These are phyloP conservation scores for Limnephilus rhombicus DNA, from an alignment of 2,888 invertebrate genomes.

Conservation along the genomic window DNA sequence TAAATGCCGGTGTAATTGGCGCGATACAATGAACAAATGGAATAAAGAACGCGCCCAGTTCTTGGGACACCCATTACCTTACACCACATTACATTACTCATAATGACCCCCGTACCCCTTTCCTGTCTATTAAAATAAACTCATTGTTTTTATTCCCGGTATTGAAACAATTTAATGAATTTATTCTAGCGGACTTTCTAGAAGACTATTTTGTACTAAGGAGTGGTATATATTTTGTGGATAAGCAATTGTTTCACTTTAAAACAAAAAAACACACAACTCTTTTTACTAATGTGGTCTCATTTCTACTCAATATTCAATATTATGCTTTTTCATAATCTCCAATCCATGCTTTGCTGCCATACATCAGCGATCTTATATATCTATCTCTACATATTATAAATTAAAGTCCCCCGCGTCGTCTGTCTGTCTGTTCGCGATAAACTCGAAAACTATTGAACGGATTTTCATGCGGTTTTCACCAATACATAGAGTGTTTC, in stretches of 20 bases:
- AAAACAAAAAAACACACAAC: too few species aligned
- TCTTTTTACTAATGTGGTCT: too few species aligned
- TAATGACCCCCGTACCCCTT: background rate
- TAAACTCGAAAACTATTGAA: too few species aligned
- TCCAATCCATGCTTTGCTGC: too few species aligned
- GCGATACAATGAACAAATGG: conserved; percentile 21
- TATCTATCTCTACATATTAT: too few species aligned
- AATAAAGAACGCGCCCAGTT: conserved; percentile 25
- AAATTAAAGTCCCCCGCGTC: too few species aligned
- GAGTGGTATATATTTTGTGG: background rate
- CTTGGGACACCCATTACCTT: background rate
- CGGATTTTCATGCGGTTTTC: too few species aligned
- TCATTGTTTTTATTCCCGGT: background rate
- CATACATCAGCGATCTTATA: too few species aligned
- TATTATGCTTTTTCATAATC: too few species aligned
- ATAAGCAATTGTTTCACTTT: background rate
- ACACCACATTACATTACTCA: background rate
- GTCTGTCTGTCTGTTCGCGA: too few species aligned
- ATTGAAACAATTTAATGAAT: background rate
- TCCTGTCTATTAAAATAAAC: background rate
- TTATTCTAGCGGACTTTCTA: background rate
- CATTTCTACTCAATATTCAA: too few species aligned
- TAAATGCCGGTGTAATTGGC: conserved; percentile 15
- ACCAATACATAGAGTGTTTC: too few species aligned
- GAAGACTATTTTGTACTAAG: background rate